Evolutionary conservation across 2,888 invertebrate species (phyloP), one percentile per base, ranked within the genome.

Genomic region (Drosophila nigricruria): DNA sequence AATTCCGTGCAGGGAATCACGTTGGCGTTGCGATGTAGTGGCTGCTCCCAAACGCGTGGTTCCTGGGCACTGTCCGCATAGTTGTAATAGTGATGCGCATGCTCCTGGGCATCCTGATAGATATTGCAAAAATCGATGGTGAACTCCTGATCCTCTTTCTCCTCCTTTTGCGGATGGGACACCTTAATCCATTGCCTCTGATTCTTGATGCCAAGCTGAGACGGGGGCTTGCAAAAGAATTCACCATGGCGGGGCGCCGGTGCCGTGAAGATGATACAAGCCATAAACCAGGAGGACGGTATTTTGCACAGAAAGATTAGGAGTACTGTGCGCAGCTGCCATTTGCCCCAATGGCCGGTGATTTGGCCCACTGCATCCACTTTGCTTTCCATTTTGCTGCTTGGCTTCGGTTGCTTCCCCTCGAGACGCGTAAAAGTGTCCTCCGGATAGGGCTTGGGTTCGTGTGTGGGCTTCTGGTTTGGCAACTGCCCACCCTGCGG

Each of bases 251-350:
- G 81, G 1, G 93, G 93, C 0, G 92, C 90, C 0, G 94, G 94
- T 0, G 94, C 93, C 43, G 93, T 93, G 69, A 93, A 94, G 59
- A 94, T 93, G 23, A 94, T 93, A 71, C 93, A 93, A 3, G 94
- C 93, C 94, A 94, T 94, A 70, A 93, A 93, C 94, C 94, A 94
- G 1, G 93, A 93, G 0, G 93, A 92, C 2, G 93, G 93, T 56
- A 93, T 92, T 79, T 94, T 94, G 68, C 93, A 93, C 4, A 93
- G 83, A 64, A 92, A 93, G 27, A 94, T 93, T 14, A 93, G 77
- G 5, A 93, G 78, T 2, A 93, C 93, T 0, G 93, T 92, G 50
- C 93, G 91, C 43, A 93, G 69, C 70, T 94, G 93, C 93, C 93
- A 94, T 76, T 89, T 91, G 27, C 94, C 94, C 92, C 93, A 93